These are phyloP conservation scores for Distichodus sexfasciatus DNA, from an alignment of 2,797 vertebrate genomes.

Conservation along the genomic window DNA sequence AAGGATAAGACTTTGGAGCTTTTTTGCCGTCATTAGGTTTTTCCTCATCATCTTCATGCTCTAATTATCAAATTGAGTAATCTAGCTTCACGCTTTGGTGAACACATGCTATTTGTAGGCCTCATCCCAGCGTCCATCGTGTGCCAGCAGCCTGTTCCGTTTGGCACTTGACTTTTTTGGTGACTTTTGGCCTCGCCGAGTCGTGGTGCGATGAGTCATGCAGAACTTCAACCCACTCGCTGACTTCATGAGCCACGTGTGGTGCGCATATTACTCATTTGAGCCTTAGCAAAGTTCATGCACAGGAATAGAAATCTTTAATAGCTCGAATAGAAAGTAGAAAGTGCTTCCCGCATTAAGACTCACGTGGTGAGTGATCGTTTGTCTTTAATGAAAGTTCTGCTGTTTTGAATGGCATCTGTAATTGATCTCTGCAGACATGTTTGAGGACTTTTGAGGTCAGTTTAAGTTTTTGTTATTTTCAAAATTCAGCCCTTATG, in stretches of 20 bases:
- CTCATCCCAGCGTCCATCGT: neutral
- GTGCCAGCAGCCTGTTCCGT: neutral
- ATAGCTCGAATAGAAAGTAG: neutral
- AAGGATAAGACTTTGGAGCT: too few relatives aligned
- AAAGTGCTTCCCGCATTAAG: neutral
- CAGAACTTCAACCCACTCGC: conserved; percentile 24
- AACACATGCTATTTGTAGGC: conserved; percentile 30
- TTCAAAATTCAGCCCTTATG: too few relatives aligned
- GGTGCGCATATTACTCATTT: conserved; percentile 6
- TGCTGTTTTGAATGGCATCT: neutral
- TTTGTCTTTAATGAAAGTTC: neutral
- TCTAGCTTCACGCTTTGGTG: conserved; percentile 46
- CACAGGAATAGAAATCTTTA: conserved; percentile 7
- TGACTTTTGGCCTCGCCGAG: conserved; percentile 2
- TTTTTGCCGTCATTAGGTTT: too few relatives aligned
- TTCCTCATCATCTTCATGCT: conserved; percentile 36
- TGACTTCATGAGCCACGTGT: conserved; percentile 2
- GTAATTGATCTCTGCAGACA: too few relatives aligned
- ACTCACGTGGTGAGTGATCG: neutral
- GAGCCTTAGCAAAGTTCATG: conserved; percentile 13
- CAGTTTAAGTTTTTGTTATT: too few relatives aligned
- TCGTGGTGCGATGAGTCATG: conserved; percentile 26
- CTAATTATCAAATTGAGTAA: conserved; percentile 41
- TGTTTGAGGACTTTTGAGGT: too few relatives aligned
- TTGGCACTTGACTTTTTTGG: neutral